Evolutionary conservation across 2,797 vertebrate genomes (phyloP).

Genomic region (Betta splendens): DNA sequence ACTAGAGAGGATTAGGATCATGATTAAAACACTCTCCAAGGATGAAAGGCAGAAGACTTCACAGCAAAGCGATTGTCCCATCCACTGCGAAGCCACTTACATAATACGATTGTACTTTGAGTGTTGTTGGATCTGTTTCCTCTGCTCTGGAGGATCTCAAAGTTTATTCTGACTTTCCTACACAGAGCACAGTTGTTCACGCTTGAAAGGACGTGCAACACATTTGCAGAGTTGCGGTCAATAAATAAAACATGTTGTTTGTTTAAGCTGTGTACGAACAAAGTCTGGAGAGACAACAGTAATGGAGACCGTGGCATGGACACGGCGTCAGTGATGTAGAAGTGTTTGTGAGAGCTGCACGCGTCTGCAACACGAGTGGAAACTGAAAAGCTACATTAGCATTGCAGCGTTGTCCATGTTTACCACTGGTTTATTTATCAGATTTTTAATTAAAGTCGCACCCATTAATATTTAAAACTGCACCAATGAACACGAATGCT

Average conservation of each 20-base stretch:
- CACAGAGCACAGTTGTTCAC: not conserved
- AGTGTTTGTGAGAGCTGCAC: too few relatives aligned
- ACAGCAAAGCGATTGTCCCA: conserved; percentile 43
- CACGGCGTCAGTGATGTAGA: not conserved
- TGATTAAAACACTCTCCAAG: conserved; percentile 23
- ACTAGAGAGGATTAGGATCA: conserved; percentile 6
- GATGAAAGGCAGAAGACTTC: conserved; percentile 25
- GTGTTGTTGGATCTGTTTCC: conserved; percentile 29
- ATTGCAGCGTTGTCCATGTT: too few relatives aligned
- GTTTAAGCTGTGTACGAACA: conserved; percentile 14
- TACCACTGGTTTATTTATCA: too few relatives aligned
- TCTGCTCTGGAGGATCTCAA: conserved; percentile 1
- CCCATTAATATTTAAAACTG: not conserved
- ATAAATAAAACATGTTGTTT: conserved; percentile 38
- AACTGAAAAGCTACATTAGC: too few relatives aligned
- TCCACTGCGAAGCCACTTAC: conserved; percentile 32
- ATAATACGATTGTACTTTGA: conserved; percentile 22
- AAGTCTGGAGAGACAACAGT: not conserved
- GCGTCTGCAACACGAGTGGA: too few relatives aligned
- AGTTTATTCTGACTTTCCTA: conserved; percentile 10
- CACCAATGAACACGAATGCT: too few relatives aligned
- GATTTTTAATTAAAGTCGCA: not conserved
- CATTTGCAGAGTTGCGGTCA: conserved; percentile 3
- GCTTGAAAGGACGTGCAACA: conserved; percentile 8
- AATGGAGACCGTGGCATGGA: not conserved